Conservation (phyloP, 2,888 invertebrate genomes). For the Caradrina clavipalpis region DNA sequence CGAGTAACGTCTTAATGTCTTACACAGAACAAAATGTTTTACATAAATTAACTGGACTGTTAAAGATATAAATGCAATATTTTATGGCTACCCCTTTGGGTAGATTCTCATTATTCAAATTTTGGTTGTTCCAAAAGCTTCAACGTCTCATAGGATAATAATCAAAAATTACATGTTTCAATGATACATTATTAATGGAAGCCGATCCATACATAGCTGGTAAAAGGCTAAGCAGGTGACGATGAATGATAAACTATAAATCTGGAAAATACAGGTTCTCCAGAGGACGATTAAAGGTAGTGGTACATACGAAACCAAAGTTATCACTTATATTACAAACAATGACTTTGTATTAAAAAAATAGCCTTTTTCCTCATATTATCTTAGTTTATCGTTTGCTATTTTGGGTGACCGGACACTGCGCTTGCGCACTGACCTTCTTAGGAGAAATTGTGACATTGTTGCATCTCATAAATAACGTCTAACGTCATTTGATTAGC, state of each 20-base stretch:
- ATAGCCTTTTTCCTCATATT: conserved; percentile 36
- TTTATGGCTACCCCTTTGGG: not conserved
- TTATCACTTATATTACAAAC: conserved; percentile 7
- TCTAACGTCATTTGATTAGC: too few species aligned
- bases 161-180: not conserved
- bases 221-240: too few species aligned
- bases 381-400: conserved; percentile 33
- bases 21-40: too few species aligned
- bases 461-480: conserved; percentile 18
- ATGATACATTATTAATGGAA: too few species aligned
- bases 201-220: too few species aligned
- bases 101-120: not conserved
- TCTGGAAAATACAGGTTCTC: not conserved
- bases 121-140: not conserved
- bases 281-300: conserved; percentile 3
- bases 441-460: conserved; percentile 40
- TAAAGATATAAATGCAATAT: not conserved
- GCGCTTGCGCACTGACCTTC: conserved; percentile 31
- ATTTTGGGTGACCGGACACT: conserved; percentile 1
- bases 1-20: too few species aligned
- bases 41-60: not conserved
- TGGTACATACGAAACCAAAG: conserved; percentile 17
- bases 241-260: not conserved
- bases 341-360: conserved; percentile 14
- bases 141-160: not conserved